Evolutionary conservation across 2,113 vertebrate species (phyloP).

Genomic region (Lampris incognitus): DNA sequence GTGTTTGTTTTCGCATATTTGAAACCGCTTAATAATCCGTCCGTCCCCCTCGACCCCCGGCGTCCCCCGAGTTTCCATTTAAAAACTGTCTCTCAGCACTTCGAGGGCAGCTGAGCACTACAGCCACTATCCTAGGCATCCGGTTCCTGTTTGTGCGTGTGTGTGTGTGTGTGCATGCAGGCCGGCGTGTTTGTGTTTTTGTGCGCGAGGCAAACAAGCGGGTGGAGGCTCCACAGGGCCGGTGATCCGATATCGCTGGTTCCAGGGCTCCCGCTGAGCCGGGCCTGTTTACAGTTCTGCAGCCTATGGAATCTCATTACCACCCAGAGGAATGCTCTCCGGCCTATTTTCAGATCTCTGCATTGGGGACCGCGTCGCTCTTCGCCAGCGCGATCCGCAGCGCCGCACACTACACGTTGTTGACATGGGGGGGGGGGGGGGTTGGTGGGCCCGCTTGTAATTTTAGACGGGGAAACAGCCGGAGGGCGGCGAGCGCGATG

Average conservation of each 20-base stretch:
- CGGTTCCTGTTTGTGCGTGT: constrained; percentile 11
- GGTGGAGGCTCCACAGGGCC: background rate
- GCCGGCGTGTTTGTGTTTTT: background rate
- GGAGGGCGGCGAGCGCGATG: background rate
- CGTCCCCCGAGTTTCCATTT: background rate
- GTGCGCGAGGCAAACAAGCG: background rate
- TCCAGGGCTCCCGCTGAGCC: constrained; percentile 14
- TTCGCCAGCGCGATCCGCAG: constrained; percentile 20
- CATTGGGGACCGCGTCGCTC: background rate
- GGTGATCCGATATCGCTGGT: constrained; percentile 28
- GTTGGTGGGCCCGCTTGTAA: constrained; percentile 21
- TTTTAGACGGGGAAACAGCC: background rate
- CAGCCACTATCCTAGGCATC: background rate
- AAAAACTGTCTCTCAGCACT: constrained; percentile 21
- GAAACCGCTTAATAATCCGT: background rate
- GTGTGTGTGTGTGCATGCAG: background rate
- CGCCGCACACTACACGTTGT: constrained; percentile 17
- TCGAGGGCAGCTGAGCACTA: constrained; percentile 35
- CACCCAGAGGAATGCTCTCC: background rate
- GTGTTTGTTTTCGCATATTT: background rate
- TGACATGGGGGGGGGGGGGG: constrained; percentile 7
- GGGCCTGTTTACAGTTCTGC: constrained; percentile 29
- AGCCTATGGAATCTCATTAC: constrained; percentile 25
- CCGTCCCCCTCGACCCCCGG: background rate
- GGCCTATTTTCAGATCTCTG: background rate